Evolutionary conservation across 2,113 vertebrate genomes (phyloP), one percentile per base, ranked within the genome.

Genomic region (Chitala chitala): DNA sequence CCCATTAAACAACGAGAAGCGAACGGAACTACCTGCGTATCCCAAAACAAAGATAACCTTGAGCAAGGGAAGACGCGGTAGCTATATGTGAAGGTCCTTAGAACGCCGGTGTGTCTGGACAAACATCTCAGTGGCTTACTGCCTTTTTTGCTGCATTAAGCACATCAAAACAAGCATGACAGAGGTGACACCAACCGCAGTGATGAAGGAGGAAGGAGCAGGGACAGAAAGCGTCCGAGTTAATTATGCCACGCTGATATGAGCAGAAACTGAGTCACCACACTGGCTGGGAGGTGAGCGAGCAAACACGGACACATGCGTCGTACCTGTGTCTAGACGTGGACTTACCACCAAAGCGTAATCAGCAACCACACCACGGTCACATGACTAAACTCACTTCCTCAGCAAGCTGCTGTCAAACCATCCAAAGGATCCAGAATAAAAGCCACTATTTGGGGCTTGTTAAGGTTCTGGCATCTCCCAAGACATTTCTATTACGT

Each of bases 21-120:
- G 40, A 58, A 72, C 10, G 2, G 20, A 26, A 33, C 40, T 20
- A 33, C 48, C 36, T 12, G 48, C 48, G 4, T 55, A n/a, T n/a
- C 53, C 2, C 20, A 51, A n/a, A n/a, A n/a, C n/a, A 51, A 51
- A 51, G 20, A 42, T 68, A 68, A 68, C 64, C 64, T 68, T 68
- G 64, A 22, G 42, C 22, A 10, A 42, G 4, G 22, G 29, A 15
- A 26, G 0, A 3, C 5, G n/a, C 17, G 22, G 4, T 38, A 3
- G 44, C 64, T 24, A 10, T 20, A 29, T 48, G 22, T 42, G 2
- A 48, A 10, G 5, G n/a, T 48, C 33, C 40, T 66, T 8, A 48
- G 42, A n/a, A 46, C 29, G 5, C 0, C 0, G 42, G 42, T 40
- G 8, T 40, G 22, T 66, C 5, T 46, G n/a, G 31, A 17, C n/a